Percentiles rank a stretch among this genome's conserved stretches.
phyloP scores from a whole-genome alignment of 2,888 invertebrate genomes.

The Ornithoptera priamus region DNA sequence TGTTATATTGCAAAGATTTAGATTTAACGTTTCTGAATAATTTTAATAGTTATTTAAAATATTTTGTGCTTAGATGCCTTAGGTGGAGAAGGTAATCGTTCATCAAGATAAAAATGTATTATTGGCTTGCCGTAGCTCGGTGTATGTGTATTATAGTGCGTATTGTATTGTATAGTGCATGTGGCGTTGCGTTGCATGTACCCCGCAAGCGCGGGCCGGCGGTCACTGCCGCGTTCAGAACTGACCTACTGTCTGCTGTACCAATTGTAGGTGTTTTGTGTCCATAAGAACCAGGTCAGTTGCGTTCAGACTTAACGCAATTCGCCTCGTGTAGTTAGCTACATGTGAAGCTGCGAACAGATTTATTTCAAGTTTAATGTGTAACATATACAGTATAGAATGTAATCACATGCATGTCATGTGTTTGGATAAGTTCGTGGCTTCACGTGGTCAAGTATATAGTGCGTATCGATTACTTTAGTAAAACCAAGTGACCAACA shows the following conservation, averaged over 20 bases:
- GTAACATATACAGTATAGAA: neutral
- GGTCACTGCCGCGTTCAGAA: conserved; percentile 61
- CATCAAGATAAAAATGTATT: conserved; percentile 46
- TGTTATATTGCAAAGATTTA: neutral
- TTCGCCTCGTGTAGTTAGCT: neutral
- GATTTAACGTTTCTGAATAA: neutral
- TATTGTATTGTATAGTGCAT: conserved; percentile 64
- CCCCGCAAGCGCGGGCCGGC: conserved; percentile 64
- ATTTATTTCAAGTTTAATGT: neutral
- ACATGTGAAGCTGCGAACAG: neutral
- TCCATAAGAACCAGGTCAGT: neutral
- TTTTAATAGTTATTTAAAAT: neutral
- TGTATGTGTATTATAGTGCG: conserved; percentile 41
- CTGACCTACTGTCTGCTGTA: conserved; percentile 34
- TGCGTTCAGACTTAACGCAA: neutral
- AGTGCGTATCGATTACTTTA: neutral
- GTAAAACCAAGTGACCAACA: conserved; percentile 8
- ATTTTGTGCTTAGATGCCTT: neutral
- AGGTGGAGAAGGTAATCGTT: conserved; percentile 29
- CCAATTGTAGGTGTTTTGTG: neutral
- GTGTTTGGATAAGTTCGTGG: neutral
- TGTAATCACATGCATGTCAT: neutral
- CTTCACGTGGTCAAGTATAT: neutral
- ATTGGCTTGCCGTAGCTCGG: conserved; percentile 50
- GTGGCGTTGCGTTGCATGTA: conserved; percentile 75